A percentile compares a stretch with the other conserved stretches of the same genome.
Conservation (phyloP, 2,113 vertebrate genomes). For the Semnornis frantzii region DNA sequence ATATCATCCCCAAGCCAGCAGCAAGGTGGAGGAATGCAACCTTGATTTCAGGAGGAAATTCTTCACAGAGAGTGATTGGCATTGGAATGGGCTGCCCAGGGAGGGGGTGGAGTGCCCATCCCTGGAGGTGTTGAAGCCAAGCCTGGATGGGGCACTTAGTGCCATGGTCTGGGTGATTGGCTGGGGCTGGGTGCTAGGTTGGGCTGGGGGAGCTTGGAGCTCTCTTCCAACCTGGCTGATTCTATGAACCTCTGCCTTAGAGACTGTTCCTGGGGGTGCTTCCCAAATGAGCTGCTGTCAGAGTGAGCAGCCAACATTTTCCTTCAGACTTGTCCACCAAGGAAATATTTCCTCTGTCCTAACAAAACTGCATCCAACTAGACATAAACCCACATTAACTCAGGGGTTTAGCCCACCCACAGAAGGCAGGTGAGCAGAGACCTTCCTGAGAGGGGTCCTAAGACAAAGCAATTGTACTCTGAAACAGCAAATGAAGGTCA, state of each 20-base stretch:
- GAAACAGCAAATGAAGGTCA: neutral
- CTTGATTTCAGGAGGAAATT: too few species aligned
- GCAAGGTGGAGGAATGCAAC: neutral
- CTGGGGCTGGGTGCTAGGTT: too few species aligned
- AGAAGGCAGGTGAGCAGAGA: neutral
- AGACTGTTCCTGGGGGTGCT: neutral
- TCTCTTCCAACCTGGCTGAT: too few species aligned
- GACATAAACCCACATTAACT: neutral
- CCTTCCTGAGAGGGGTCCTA: neutral
- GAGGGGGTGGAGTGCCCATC: too few species aligned
- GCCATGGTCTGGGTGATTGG: too few species aligned
- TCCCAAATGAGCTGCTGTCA: neutral
- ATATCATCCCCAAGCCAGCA: neutral
- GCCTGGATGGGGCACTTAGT: too few species aligned
- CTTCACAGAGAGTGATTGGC: too few species aligned
- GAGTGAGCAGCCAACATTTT: neutral
- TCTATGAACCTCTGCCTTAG: neutral
- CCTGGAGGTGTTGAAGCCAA: too few species aligned
- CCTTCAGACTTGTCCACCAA: neutral
- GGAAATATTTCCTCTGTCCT: neutral
- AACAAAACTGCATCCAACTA: neutral
- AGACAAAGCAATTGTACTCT: neutral
- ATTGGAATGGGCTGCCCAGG: too few species aligned
- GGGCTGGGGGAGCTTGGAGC: too few species aligned
- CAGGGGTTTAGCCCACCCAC: neutral